phyloP scores from a whole-genome alignment of 2,113 vertebrate species.

The Microtus richardsoni region DNA sequence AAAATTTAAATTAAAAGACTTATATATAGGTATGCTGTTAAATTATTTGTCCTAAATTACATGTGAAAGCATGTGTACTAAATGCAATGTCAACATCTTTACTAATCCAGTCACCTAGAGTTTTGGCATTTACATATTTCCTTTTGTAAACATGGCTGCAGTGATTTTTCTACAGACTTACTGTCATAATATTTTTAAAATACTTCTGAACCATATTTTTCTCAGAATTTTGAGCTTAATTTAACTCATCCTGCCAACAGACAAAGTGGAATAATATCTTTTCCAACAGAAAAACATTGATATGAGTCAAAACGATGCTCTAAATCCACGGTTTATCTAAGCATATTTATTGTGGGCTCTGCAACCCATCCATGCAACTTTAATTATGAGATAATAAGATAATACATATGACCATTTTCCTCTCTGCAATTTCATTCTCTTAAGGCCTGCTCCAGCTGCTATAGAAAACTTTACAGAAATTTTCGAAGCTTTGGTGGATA shows the following conservation, averaged over 20 bases:
- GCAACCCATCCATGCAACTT: background rate
- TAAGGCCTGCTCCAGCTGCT: background rate
- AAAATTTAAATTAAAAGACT: background rate
- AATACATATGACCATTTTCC: background rate
- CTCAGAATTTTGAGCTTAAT: slow-evolving; percentile 84
- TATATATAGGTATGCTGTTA: background rate
- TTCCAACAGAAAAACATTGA: slow-evolving; percentile 59
- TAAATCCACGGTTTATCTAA: slow-evolving; percentile 60
- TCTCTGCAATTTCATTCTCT: background rate
- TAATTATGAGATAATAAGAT: slow-evolving; percentile 25
- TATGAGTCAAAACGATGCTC: slow-evolving; percentile 55
- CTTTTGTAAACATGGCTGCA: background rate
- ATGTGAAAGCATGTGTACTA: background rate
- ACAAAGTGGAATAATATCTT: slow-evolving; percentile 59
- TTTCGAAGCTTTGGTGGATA: rapidly evolving
- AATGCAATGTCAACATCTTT: background rate
- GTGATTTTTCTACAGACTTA: slow-evolving; percentile 8
- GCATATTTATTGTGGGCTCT: slow-evolving; percentile 37
- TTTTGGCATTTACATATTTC: slow-evolving; percentile 19
- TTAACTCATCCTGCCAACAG: slow-evolving; percentile 76
- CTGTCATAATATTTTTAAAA: slow-evolving; percentile 79
- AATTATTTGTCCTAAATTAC: background rate
- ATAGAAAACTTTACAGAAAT: background rate
- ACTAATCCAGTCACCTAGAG: background rate
- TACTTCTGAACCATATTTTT: slow-evolving; percentile 71